These are phyloP conservation scores for Plebejus argus DNA, from an alignment of 2,888 invertebrate genomes.

Conservation along the genomic window DNA sequence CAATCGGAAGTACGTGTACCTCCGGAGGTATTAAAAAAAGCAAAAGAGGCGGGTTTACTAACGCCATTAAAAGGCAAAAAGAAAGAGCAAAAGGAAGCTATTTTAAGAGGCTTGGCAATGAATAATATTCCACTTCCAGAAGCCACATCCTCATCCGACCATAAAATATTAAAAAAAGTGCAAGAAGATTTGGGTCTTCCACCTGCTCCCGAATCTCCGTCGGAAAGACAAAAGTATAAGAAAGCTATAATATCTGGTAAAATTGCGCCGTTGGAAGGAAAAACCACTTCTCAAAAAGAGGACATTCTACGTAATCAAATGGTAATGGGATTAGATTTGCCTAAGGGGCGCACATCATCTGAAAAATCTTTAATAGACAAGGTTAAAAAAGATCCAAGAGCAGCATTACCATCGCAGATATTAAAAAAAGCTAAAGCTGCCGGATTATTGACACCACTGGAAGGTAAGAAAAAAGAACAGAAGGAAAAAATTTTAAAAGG, in stretches of 20 bases:
- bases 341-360: slow-evolving; percentile 31
- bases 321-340: slow-evolving; percentile 30
- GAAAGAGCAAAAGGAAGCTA: slow-evolving; percentile 38
- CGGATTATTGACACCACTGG: slow-evolving; percentile 47
- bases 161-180: slow-evolving; percentile 44
- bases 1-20: slow-evolving; percentile 41
- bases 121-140: slow-evolving; percentile 40
- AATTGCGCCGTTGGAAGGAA: slow-evolving; percentile 38
- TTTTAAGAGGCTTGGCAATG: slow-evolving; percentile 37
- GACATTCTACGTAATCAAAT: slow-evolving; percentile 33
- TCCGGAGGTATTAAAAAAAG: slow-evolving; percentile 44
- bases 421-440: slow-evolving; percentile 41
- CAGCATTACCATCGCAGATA: slow-evolving; percentile 43
- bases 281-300: slow-evolving; percentile 43
- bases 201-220: slow-evolving; percentile 41
- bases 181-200: slow-evolving; percentile 33
- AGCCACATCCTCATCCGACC: slow-evolving; percentile 38
- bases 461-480: slow-evolving; percentile 45
- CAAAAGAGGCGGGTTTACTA: slow-evolving; percentile 45
- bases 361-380: slow-evolving; percentile 41
- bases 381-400: slow-evolving; percentile 39
- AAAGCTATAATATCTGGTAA: neutral
- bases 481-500: slow-evolving; percentile 48
- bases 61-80: slow-evolving; percentile 47
- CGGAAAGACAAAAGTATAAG: neutral